These are phyloP conservation scores for Ornithorhynchus anatinus DNA, from an alignment of 2,113 vertebrate genomes.

Conservation along the genomic window DNA sequence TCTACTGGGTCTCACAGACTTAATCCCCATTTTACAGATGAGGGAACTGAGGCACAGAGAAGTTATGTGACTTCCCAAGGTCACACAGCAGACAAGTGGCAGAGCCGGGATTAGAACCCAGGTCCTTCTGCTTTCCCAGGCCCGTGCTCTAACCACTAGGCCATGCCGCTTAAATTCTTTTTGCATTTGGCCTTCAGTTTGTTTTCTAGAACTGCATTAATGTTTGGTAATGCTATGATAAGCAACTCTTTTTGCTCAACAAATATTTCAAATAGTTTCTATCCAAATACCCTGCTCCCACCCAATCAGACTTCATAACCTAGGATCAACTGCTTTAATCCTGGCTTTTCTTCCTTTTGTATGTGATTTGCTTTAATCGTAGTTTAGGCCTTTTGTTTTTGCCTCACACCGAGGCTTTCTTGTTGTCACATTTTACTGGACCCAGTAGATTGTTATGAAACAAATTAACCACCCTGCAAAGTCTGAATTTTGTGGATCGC, in stretches of 20 bases:
- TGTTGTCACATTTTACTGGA: not conserved
- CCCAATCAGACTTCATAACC: not conserved
- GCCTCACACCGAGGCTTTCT: not conserved
- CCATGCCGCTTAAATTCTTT: not conserved
- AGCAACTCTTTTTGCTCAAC: constrained; percentile 16
- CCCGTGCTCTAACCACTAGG: too few species aligned
- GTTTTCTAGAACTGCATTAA: constrained; percentile 9
- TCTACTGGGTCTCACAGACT: too few species aligned
- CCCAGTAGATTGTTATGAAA: not conserved
- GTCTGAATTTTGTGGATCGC: not conserved
- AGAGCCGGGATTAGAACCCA: constrained; percentile 23
- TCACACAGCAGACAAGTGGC: too few species aligned
- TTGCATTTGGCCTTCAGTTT: not conserved
- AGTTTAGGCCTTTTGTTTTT: not conserved
- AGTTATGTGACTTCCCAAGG: too few species aligned
- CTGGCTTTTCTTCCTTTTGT: not conserved
- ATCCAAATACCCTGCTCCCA: not conserved
- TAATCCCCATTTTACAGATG: too few species aligned
- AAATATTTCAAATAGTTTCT: constrained; percentile 19
- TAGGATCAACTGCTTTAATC: not conserved
- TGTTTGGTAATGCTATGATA: constrained; percentile 7
- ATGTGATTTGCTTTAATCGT: not conserved
- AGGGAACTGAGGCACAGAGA: too few species aligned
- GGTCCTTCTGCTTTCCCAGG: too few species aligned
- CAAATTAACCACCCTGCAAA: not conserved